Evolutionary conservation across 2,888 invertebrate species (phyloP).

Genomic region (Limnephilus lunatus): DNA sequence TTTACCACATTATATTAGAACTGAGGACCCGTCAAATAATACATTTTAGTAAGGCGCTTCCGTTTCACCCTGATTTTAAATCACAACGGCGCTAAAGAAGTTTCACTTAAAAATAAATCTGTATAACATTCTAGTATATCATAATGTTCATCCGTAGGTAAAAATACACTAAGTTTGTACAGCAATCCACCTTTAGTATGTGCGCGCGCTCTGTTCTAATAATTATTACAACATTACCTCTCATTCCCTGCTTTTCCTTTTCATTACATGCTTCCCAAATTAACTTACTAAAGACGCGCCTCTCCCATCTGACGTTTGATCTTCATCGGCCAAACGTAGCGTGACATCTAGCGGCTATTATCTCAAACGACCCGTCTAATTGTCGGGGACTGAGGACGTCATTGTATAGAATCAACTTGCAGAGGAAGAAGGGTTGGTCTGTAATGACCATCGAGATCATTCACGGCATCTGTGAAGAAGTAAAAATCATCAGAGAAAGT

Average conservation of each 20-base stretch:
- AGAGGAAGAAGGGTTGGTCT: not conserved
- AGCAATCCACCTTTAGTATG: not conserved
- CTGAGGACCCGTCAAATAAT: no score
- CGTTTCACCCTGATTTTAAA: no score
- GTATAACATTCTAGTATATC: no score
- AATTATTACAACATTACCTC: not conserved
- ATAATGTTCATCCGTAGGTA: not conserved
- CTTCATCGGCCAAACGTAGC: conserved; percentile 36
- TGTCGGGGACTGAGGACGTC: conserved; percentile 30
- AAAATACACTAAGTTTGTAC: not conserved
- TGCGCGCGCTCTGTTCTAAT: not conserved
- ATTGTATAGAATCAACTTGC: conserved; percentile 3
- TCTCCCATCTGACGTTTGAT: conserved; percentile 35
- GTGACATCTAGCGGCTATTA: conserved; percentile 53
- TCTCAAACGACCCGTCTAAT: conserved; percentile 51
- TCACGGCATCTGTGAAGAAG: not conserved
- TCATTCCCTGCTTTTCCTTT: not conserved
- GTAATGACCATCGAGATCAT: not conserved
- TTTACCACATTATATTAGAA: no score
- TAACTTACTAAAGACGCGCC: not conserved
- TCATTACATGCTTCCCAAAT: not conserved
- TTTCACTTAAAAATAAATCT: no score
- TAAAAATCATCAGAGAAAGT: not conserved
- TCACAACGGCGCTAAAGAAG: no score
- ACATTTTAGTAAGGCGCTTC: no score